phyloP scores from a whole-genome alignment of 2,113 vertebrate species.

The Miniopterus natalensis region DNA sequence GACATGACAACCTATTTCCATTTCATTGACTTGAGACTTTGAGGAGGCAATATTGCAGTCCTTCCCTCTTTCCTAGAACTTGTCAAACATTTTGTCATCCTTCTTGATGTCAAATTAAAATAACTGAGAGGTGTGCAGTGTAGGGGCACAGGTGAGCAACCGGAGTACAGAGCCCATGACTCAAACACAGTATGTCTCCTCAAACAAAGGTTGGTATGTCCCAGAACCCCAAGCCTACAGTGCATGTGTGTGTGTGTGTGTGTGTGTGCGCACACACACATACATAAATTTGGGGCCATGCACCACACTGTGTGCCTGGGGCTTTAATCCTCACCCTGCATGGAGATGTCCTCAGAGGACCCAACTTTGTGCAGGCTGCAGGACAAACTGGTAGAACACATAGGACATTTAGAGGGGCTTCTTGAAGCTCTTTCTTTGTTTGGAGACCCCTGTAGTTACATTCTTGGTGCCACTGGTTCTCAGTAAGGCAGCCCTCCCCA shows the following conservation, averaged over 20 bases:
- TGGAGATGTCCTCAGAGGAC: background rate
- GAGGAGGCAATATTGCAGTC: background rate
- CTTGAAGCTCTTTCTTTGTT: background rate
- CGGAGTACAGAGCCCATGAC: background rate
- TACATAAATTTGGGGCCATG: background rate
- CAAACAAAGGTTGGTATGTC: background rate
- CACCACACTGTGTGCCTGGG: background rate
- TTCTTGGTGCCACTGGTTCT: background rate
- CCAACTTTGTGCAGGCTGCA: background rate
- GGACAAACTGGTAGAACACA: background rate
- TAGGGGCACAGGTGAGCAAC: background rate
- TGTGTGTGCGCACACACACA: too few relatives aligned
- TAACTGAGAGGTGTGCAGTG: background rate
- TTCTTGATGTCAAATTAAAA: conserved; percentile 57
- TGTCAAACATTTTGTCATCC: background rate
- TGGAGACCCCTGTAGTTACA: background rate
- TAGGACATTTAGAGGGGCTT: background rate
- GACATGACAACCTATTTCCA: conserved; percentile 66
- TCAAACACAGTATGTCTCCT: background rate
- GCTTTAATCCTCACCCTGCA: background rate
- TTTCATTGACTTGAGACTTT: conserved; percentile 55
- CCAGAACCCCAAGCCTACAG: background rate
- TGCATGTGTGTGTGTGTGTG: background rate
- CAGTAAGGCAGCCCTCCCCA: background rate
- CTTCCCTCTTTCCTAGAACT: background rate